Conservation (phyloP, 1,140 invertebrate species). For the Gyrodactylus salaris region DNA sequence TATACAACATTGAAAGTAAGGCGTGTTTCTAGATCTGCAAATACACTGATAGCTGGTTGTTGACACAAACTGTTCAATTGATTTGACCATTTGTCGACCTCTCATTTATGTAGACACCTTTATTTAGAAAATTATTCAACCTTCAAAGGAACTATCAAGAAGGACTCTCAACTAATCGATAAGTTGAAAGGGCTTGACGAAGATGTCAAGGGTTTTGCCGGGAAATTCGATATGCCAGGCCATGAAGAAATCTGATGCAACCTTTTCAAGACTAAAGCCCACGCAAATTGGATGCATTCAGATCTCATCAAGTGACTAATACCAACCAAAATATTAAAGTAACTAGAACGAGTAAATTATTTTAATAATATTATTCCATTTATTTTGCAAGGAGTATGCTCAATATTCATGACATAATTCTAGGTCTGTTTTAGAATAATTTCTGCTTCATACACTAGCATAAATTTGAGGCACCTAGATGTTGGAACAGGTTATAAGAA, state of each 20-base stretch:
- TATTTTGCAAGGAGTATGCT: no score
- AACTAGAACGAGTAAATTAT: no score
- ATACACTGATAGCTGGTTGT: neutral
- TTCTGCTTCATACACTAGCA: no score
- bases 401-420: no score
- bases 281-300: no score
- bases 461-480: no score
- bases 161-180: neutral
- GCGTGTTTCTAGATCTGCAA: neutral
- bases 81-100: neutral
- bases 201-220: neutral
- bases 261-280: no score
- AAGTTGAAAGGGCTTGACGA: neutral
- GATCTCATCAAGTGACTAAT: no score
- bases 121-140: neutral
- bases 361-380: no score
- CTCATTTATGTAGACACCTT: neutral
- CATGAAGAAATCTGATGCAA: neutral
- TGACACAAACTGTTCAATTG: neutral
- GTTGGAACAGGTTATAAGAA: no score
- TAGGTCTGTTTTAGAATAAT: no score
- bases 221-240: neutral
- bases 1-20: neutral
- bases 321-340: no score
- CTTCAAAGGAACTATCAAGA: neutral